phyloP scores from a whole-genome alignment of 2,888 invertebrate species.

The Agrotis clavis region DNA sequence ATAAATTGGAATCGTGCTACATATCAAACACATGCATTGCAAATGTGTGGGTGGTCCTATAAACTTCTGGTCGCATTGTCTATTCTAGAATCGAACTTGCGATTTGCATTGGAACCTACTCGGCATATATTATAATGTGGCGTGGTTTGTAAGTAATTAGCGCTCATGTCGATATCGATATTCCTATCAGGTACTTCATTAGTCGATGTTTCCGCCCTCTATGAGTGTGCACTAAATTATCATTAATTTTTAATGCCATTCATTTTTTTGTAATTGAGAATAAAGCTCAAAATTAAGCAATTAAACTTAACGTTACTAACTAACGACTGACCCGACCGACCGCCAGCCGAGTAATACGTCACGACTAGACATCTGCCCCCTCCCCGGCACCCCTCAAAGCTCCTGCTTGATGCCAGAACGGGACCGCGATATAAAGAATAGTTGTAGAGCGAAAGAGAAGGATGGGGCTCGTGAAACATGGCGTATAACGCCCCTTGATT shows the following conservation, averaged over 20 bases:
- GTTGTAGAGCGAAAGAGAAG: constrained; percentile 83
- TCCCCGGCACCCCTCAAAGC: constrained; percentile 80
- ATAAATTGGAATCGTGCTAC: constrained; percentile 60
- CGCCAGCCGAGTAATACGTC: constrained; percentile 89
- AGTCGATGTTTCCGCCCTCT: constrained; percentile 71
- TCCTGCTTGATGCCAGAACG: constrained; percentile 84
- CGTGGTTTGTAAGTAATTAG: constrained; percentile 87
- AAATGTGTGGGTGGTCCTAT: constrained; percentile 89
- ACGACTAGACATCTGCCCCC: constrained; percentile 89
- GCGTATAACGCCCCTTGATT: constrained; percentile 92
- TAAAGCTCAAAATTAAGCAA: constrained; percentile 69
- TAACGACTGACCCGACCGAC: constrained; percentile 84
- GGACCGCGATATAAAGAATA: constrained; percentile 80
- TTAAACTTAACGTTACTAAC: constrained; percentile 71
- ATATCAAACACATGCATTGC: constrained; percentile 70
- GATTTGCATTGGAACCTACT: constrained; percentile 89
- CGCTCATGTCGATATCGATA: constrained; percentile 85
- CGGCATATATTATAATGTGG: constrained; percentile 87
- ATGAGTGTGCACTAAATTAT: constrained; percentile 44
- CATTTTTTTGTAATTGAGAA: constrained; percentile 47
- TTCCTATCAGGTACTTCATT: constrained; percentile 84
- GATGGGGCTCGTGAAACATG: constrained; percentile 89
- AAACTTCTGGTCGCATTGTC: constrained; percentile 88
- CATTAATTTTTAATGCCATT: constrained; percentile 27
- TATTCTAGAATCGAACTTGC: constrained; percentile 90